phyloP scores from a whole-genome alignment of 2,888 invertebrate species.

The Acanthosoma haemorrhoidale region DNA sequence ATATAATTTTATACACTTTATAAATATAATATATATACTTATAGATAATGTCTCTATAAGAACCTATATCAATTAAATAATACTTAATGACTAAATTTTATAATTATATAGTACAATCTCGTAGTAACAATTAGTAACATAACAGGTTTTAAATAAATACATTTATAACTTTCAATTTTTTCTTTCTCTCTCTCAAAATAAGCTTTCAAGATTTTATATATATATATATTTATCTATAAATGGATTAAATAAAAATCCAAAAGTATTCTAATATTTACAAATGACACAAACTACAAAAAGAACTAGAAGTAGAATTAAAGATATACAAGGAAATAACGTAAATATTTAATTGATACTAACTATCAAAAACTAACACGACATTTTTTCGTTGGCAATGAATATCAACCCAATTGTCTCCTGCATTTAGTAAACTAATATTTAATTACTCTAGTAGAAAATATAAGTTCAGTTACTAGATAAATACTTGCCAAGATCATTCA shows the following conservation, averaged over 20 bases:
- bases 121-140: slow-evolving; percentile 21
- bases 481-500: background rate
- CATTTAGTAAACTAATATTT: slow-evolving; percentile 24
- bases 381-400: slow-evolving; percentile 34
- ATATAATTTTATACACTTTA: background rate
- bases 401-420: slow-evolving; percentile 29
- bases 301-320: slow-evolving; percentile 9
- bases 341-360: background rate
- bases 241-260: slow-evolving; percentile 11
- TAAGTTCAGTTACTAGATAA: background rate
- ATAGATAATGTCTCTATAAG: slow-evolving; percentile 5
- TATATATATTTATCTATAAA: slow-evolving; percentile 3
- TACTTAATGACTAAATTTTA: slow-evolving; percentile 26
- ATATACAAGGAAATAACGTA: slow-evolving; percentile 24
- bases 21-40: background rate
- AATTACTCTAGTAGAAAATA: slow-evolving; percentile 12
- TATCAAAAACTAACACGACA: background rate
- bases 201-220: background rate
- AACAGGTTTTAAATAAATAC: slow-evolving; percentile 20
- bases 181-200: slow-evolving; percentile 2
- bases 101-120: slow-evolving; percentile 27
- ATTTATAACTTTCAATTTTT: background rate
- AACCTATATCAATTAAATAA: slow-evolving; percentile 22
- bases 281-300: slow-evolving; percentile 16
- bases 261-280: slow-evolving; percentile 23